A percentile compares a stretch with the other conserved stretches of the same genome.
Conservation (phyloP, 1,140 invertebrate genomes). For the Reticulitermes speratus region DNA sequence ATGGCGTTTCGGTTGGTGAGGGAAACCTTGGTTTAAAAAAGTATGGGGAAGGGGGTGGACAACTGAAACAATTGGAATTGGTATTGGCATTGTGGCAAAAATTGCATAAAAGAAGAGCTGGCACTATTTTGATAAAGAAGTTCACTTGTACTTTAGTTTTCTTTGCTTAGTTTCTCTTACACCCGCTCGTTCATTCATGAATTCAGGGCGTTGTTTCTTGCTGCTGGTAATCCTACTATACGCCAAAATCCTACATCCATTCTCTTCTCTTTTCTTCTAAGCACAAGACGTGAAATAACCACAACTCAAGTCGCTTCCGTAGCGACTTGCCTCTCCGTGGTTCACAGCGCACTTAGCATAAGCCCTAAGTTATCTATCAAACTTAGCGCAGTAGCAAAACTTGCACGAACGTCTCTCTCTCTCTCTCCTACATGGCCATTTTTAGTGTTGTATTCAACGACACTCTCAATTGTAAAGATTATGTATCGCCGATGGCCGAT, state of each 20-base stretch:
- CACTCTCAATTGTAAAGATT: too few species aligned
- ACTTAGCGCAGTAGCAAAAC: too few species aligned
- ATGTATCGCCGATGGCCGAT: background rate
- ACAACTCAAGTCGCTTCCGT: background rate
- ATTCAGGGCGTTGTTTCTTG: background rate
- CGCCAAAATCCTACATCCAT: background rate
- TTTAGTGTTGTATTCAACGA: too few species aligned
- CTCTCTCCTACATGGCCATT: too few species aligned
- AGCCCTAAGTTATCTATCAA: background rate
- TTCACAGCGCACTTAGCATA: background rate
- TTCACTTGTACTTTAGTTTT: background rate
- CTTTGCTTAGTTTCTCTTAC: background rate
- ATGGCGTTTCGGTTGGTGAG: too few species aligned
- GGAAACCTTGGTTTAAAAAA: too few species aligned
- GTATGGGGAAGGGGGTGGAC: too few species aligned
- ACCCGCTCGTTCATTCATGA: background rate
- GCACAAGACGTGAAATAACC: background rate
- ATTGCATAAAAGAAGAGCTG: background rate
- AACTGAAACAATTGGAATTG: background rate
- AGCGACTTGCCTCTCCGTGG: background rate
- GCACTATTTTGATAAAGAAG: background rate
- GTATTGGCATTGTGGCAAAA: background rate
- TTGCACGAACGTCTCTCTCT: too few species aligned
- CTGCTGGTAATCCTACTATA: background rate
- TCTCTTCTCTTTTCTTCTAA: background rate